A percentile compares a stretch with the other conserved stretches of the same genome.
Evolutionary conservation across 2,113 vertebrate genomes (phyloP).

Genomic region (Laterallus jamaicensis): DNA sequence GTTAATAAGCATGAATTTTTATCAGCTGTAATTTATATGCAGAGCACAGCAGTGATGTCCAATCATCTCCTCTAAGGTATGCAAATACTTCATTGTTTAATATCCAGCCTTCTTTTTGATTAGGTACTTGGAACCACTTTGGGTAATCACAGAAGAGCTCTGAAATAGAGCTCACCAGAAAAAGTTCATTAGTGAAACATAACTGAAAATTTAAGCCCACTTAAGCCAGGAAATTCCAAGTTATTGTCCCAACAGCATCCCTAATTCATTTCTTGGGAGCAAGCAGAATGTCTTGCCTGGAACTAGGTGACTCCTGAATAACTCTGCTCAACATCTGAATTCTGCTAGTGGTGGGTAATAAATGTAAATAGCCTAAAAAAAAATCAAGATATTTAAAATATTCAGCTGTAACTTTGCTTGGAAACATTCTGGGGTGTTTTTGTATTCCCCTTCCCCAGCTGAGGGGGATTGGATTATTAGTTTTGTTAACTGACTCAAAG

Average conservation of each 20-base stretch:
- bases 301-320: neutral
- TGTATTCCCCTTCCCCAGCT: neutral
- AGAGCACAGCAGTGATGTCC: slow-evolving; percentile 2
- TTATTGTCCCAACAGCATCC: slow-evolving; percentile 27
- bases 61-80: neutral
- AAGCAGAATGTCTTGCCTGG: neutral
- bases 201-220: slow-evolving; percentile 6
- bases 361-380: neutral
- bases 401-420: neutral
- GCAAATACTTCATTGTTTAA: slow-evolving; percentile 37
- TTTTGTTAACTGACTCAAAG: neutral
- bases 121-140: slow-evolving; percentile 31
- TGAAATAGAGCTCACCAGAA: neutral
- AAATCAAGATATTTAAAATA: neutral
- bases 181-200: slow-evolving; percentile 16
- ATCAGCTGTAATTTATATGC: slow-evolving; percentile 14
- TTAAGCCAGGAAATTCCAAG: neutral
- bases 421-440: neutral
- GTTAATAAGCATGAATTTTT: slow-evolving; percentile 8
- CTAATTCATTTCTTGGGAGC: neutral
- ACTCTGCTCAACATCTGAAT: neutral
- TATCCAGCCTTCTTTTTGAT: neutral
- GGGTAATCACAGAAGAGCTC: slow-evolving; percentile 26
- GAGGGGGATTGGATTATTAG: neutral
- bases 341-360: neutral